These are phyloP conservation scores for Drosophila pegasa DNA, from an alignment of 2,888 invertebrate genomes.

Conservation along the genomic window DNA sequence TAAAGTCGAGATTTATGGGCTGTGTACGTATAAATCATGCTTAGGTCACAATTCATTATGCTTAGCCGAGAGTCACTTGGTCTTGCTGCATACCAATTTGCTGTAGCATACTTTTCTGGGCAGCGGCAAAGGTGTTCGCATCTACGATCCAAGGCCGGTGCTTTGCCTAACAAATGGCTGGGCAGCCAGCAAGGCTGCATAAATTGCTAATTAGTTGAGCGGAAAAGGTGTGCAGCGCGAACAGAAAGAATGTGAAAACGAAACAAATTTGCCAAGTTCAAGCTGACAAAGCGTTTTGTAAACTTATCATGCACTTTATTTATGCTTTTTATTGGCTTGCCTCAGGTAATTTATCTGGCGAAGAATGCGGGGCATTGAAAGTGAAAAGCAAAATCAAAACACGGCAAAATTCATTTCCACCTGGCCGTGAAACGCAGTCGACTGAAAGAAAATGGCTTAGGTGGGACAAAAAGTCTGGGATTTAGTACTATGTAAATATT, in stretches of 20 bases:
- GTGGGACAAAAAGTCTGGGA: not conserved
- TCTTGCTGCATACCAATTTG: conserved; percentile 40
- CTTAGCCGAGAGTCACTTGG: conserved; percentile 39
- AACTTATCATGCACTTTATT: conserved; percentile 49
- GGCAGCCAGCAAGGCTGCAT: conserved; percentile 48
- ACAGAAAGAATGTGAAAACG: not conserved
- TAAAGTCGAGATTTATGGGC: conserved; percentile 63
- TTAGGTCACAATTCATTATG: conserved; percentile 75
- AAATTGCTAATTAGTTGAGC: conserved; percentile 74
- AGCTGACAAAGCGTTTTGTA: conserved; percentile 55
- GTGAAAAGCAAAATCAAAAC: conserved; percentile 22
- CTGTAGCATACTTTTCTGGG: conserved; percentile 45
- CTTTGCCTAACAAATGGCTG: conserved; percentile 56
- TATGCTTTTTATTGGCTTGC: conserved; percentile 27
- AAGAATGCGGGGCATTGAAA: conserved; percentile 8
- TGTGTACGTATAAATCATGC: conserved; percentile 66
- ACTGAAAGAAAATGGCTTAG: conserved; percentile 49
- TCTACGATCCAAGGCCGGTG: conserved; percentile 53
- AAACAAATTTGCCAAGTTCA: conserved; percentile 7
- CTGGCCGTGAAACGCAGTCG: conserved; percentile 37
- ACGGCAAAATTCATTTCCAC: conserved; percentile 13
- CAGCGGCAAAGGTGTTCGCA: conserved; percentile 48
- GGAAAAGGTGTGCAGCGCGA: conserved; percentile 32
- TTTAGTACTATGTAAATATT: not conserved
- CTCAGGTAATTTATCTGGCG: conserved; percentile 29